Base-by-base conservation (phyloP, 2,797 vertebrate genomes). In the Rhinoraja longicauda region DNA sequence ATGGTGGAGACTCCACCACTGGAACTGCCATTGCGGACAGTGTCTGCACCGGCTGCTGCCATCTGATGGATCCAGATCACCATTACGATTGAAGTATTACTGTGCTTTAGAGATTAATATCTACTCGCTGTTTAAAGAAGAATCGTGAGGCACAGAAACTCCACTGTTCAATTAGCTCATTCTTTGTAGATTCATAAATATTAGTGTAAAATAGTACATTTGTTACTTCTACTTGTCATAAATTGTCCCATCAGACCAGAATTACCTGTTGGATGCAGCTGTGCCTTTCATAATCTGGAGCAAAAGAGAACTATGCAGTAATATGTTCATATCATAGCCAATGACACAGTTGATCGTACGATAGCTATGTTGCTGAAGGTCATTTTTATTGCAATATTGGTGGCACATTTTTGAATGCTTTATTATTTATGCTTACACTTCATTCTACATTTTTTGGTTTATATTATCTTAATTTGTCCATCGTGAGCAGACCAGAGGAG, bases 11-110 rank as follows among this genome's bases (percentile, higher is more conserved):
- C 97, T 0, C 97, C 97, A 0, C 94, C 98, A 77, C 95, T 99
- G 95, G 98, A 99, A 90, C 95, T 99, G 93, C 96, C 98, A 9
- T 95, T 99, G 39, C 97, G 98, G 45, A 95, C 97, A 0, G 97
- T 98, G 93, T 95, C 97, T 0, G 96, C 96, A 0, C 95, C 96
- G 0, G 90, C 95, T 24, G 93, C 94, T 36, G 53, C 97, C 67
- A 95, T 96, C 86, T 86, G 82, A 84, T 59, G 57, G 53, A n/a
- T 62, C 10, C 53, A 59, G 24, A 10, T 84, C 57, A n/a, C 29
- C 5, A n/a, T 29, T 17, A 59, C 53, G 81, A 17, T n/a, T 62
- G 82, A 86, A 29, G 29, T 57, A 62, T 86, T 59, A 59, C 59
- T 59, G 81, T 84, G 81, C 53, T 24, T 62, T 86, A 1, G 57